Evolutionary conservation across 2,888 invertebrate genomes (phyloP).

Genomic region (Barypeithes pellucidus): DNA sequence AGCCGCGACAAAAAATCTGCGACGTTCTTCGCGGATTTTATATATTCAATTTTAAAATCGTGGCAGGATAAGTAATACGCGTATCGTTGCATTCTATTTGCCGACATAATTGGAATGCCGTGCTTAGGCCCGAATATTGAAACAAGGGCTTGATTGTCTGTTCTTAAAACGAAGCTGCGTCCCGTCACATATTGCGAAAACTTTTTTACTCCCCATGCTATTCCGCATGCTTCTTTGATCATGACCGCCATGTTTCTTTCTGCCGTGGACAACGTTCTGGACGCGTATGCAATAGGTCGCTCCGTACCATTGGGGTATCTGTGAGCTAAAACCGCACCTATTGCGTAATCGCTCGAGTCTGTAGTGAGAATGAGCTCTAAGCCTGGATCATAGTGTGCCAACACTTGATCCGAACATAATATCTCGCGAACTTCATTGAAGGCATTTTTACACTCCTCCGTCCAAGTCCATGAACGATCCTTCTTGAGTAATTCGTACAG

Average conservation of each 20-base stretch:
- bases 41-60: not conserved
- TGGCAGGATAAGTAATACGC: not conserved
- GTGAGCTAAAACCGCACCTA: constrained; percentile 37
- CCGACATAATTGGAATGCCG: not conserved
- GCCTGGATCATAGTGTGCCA: constrained; percentile 49
- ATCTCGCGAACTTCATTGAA: constrained; percentile 45
- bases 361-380: constrained; percentile 41
- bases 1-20: constrained; percentile 15
- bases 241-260: constrained; percentile 50
- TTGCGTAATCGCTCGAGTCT: constrained; percentile 36
- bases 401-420: constrained; percentile 30
- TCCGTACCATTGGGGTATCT: constrained; percentile 20
- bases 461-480: constrained; percentile 43
- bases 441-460: constrained; percentile 37
- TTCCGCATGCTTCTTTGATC: constrained; percentile 62
- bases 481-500: constrained; percentile 49
- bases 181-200: constrained; percentile 64
- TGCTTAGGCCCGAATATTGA: constrained; percentile 17
- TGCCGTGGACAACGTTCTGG: constrained; percentile 35
- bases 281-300: constrained; percentile 34
- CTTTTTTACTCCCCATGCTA: constrained; percentile 61
- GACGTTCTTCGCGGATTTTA: not conserved
- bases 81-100: not conserved
- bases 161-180: constrained; percentile 47
- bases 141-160: constrained; percentile 37